Percentiles rank a stretch among this genome's conserved stretches.
Evolutionary conservation across 2,888 invertebrate species (phyloP).

Genomic region (Ormyrus pomaceus): DNA sequence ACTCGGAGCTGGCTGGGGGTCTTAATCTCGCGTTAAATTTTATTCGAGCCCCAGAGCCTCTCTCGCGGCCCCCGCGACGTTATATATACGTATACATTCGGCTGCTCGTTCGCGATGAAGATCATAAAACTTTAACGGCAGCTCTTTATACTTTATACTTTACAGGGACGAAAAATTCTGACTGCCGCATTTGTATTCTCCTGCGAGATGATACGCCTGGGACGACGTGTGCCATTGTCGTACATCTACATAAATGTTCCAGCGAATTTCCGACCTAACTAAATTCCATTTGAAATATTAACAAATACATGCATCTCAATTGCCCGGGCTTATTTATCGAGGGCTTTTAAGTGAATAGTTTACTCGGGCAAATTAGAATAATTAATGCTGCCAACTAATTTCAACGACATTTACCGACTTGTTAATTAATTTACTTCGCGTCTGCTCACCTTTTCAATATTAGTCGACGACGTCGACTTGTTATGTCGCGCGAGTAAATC

Average conservation of each 20-base stretch:
- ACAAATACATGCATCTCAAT: background rate
- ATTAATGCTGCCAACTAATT: too few species aligned
- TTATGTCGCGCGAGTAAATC: too few species aligned
- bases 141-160: slow-evolving; percentile 22
- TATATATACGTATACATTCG: too few species aligned
- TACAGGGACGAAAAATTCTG: background rate
- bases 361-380: too few species aligned
- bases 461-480: too few species aligned
- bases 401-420: too few species aligned
- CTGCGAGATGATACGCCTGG: slow-evolving; percentile 46
- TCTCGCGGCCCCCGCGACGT: too few species aligned
- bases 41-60: background rate
- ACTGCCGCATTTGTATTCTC: slow-evolving; percentile 57
- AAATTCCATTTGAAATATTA: slow-evolving; percentile 2
- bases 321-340: background rate
- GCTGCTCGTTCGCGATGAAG: slow-evolving; percentile 22
- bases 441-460: too few species aligned
- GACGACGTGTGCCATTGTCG: slow-evolving; percentile 8
- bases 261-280: background rate
- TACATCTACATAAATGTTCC: slow-evolving; percentile 1
- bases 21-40: slow-evolving; percentile 36
- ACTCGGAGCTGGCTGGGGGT: background rate
- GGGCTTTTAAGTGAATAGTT: too few species aligned
- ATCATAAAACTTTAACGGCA: slow-evolving; percentile 42
- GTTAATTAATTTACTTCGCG: too few species aligned